A percentile compares a stretch with the other conserved stretches of the same genome.
Conservation (phyloP, 2,113 vertebrate species). For the Murina feae region DNA sequence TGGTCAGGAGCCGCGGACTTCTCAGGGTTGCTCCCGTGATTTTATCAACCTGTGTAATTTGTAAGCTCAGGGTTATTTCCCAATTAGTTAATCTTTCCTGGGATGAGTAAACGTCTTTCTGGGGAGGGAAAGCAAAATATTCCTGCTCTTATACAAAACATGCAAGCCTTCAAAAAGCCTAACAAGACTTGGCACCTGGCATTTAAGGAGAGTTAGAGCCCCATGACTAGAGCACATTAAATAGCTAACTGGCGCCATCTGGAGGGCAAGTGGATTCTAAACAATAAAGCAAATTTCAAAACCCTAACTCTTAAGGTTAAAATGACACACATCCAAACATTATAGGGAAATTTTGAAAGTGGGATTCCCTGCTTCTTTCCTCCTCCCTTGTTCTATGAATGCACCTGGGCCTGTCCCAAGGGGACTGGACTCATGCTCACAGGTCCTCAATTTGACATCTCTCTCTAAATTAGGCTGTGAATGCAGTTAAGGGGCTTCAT, state of each 20-base stretch:
- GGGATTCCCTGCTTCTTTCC: not conserved
- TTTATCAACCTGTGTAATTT: not conserved
- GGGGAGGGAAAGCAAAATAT: not conserved
- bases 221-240: not conserved
- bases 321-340: not conserved
- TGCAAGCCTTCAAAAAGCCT: not conserved
- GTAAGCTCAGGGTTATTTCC: not conserved
- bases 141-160: not conserved
- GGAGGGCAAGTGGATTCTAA: not conserved
- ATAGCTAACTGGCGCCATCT: constrained; percentile 54
- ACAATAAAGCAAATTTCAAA: not conserved
- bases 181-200: not conserved
- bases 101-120: not conserved
- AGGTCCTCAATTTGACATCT: not conserved
- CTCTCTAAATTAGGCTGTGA: not conserved
- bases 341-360: not conserved
- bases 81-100: not conserved
- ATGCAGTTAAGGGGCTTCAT: not conserved
- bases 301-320: not conserved
- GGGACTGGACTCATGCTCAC: not conserved
- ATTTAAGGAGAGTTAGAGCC: not conserved
- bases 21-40: not conserved
- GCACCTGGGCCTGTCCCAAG: not conserved
- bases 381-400: not conserved
- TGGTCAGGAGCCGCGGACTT: not conserved